phyloP scores from a whole-genome alignment of 2,797 vertebrate genomes.

The Brachymystax lenok region DNA sequence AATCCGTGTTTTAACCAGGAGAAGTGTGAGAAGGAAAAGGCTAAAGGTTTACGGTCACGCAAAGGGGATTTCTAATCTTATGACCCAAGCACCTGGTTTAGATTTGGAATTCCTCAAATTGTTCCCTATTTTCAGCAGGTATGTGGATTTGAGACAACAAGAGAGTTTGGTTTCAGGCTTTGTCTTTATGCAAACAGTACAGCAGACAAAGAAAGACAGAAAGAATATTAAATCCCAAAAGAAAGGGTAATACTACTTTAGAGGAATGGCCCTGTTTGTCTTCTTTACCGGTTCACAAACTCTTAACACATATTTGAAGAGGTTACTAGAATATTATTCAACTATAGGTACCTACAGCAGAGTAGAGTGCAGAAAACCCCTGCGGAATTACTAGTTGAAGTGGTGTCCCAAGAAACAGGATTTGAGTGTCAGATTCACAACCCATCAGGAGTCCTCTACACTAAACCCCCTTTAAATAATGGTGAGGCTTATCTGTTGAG shows the following conservation, averaged over 20 bases:
- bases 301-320: slow-evolving; percentile 25
- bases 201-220: slow-evolving; percentile 27
- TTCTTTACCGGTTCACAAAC: no score
- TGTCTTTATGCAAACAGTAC: slow-evolving; percentile 37
- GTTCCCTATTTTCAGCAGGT: background rate
- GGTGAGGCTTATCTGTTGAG: slow-evolving; percentile 33
- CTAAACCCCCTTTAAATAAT: slow-evolving; percentile 38
- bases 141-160: slow-evolving; percentile 3
- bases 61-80: background rate
- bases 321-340: slow-evolving; percentile 50
- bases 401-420: slow-evolving; percentile 48
- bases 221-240: no score
- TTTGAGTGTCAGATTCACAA: slow-evolving; percentile 36
- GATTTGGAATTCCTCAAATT: background rate
- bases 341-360: slow-evolving; percentile 34
- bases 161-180: slow-evolving; percentile 27
- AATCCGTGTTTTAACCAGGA: background rate
- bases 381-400: no score
- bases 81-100: slow-evolving; percentile 6
- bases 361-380: slow-evolving; percentile 39
- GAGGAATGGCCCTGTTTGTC: no score
- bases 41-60: background rate
- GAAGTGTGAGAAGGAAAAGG: background rate
- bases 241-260: no score
- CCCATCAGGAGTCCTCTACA: slow-evolving; percentile 22